Conservation (phyloP, 2,797 vertebrate species). For the Fratercula arctica region DNA sequence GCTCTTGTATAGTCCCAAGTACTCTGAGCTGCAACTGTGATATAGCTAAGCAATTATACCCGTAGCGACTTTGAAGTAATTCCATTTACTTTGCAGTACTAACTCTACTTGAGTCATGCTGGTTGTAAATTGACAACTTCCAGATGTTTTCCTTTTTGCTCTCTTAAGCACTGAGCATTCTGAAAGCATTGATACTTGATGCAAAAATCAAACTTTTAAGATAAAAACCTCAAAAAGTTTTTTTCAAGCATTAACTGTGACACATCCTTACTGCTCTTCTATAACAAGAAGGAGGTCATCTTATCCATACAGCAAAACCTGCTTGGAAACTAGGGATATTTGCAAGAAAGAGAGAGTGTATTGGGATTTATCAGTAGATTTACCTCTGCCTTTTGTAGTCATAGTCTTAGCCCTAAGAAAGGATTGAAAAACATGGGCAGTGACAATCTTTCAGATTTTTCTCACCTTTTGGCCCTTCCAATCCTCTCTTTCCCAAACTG, state of each 20-base stretch:
- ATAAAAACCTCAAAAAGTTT: not conserved
- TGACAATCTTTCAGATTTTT: not conserved
- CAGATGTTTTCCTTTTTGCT: not conserved
- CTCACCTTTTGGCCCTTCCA: not conserved
- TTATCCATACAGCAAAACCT: not conserved
- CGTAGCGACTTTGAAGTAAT: not conserved
- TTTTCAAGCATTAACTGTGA: not conserved
- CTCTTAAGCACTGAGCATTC: not conserved
- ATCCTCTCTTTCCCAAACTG: not conserved
- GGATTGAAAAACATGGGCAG: not conserved
- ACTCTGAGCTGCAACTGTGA: not conserved
- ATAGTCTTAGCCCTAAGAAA: not conserved
- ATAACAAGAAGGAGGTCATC: not conserved
- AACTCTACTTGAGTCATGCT: not conserved
- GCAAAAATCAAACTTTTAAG: not conserved
- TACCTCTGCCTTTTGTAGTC: not conserved
- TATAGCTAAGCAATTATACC: not conserved
- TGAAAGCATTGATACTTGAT: not conserved
- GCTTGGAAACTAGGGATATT: not conserved
- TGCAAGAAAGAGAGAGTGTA: not conserved
- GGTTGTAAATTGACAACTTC: not conserved
- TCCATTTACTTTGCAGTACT: not conserved
- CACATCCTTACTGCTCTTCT: not conserved
- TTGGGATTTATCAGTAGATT: not conserved
- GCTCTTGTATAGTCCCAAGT: not conserved